A percentile compares a stretch with the other conserved stretches of the same genome.
Evolutionary conservation across 2,888 invertebrate species (phyloP).

Genomic region (Julus scandinavius): DNA sequence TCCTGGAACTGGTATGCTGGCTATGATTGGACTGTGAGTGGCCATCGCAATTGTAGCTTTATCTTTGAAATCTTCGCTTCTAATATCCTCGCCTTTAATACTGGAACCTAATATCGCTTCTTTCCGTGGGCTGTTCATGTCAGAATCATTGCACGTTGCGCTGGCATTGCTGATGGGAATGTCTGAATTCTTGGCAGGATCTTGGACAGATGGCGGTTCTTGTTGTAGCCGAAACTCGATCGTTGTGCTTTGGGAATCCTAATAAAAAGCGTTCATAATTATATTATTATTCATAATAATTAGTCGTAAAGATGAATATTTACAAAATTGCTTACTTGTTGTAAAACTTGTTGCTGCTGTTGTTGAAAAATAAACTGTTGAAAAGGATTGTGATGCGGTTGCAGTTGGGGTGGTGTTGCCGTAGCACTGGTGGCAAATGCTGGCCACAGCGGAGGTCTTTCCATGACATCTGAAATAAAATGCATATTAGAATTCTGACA

Average conservation of each 20-base stretch:
- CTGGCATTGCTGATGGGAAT: not conserved
- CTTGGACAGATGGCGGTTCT: not conserved
- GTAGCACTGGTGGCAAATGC: slow-evolving; percentile 59
- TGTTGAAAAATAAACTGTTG: slow-evolving; percentile 49
- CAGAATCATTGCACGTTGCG: not conserved
- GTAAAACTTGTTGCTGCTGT: slow-evolving; percentile 45
- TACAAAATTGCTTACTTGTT: slow-evolving; percentile 50
- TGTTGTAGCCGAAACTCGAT: slow-evolving; percentile 50
- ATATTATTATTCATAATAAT: not conserved
- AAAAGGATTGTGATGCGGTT: slow-evolving; percentile 57
- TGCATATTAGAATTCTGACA: not conserved
- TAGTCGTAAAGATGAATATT: not conserved
- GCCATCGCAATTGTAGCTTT: slow-evolving; percentile 50
- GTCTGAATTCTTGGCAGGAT: slow-evolving; percentile 33
- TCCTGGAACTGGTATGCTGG: slow-evolving; percentile 54
- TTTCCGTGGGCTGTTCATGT: not conserved
- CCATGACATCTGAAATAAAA: slow-evolving; percentile 57
- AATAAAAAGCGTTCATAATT: not conserved
- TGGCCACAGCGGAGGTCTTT: slow-evolving; percentile 57
- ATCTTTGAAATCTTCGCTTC: slow-evolving; percentile 53
- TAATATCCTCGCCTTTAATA: slow-evolving; percentile 48
- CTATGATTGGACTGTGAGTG: slow-evolving; percentile 47
- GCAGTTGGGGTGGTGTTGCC: slow-evolving; percentile 58
- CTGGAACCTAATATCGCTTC: slow-evolving; percentile 28
- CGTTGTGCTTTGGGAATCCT: slow-evolving; percentile 48